Conservation (phyloP, 1,140 invertebrate genomes). For the Aphaenogaster ashmeadi region DNA sequence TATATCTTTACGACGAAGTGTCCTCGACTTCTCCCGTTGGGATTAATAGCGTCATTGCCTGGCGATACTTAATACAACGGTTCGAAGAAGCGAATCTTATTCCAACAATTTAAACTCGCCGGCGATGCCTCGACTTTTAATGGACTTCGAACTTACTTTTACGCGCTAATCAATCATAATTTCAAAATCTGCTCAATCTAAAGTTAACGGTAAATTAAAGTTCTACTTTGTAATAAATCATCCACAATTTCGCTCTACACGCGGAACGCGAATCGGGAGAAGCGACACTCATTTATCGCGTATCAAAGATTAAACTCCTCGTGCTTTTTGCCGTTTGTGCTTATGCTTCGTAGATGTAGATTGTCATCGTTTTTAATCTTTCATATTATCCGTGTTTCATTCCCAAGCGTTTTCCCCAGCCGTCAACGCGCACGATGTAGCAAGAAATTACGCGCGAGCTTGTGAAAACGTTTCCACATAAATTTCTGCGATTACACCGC, state of each 20-base stretch:
- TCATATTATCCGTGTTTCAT: neutral
- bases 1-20: conserved; percentile 54
- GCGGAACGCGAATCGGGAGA: neutral
- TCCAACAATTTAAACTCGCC: conserved; percentile 47
- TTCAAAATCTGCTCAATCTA: conserved; percentile 34
- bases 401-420: neutral
- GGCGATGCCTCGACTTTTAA: conserved; percentile 29
- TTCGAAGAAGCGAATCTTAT: conserved; percentile 34
- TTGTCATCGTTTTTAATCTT: conserved; percentile 7
- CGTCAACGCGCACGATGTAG: neutral
- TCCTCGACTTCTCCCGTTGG: conserved; percentile 33
- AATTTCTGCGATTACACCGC: conserved; percentile 27
- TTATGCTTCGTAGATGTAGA: neutral
- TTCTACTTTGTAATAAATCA: conserved; percentile 43
- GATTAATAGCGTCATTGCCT: conserved; percentile 48
- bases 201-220: conserved; percentile 33
- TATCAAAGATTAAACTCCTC: neutral
- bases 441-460: conserved; percentile 6
- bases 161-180: conserved; percentile 54
- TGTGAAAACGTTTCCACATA: conserved; percentile 10
- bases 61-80: conserved; percentile 51
- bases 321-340: neutral
- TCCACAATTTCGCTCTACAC: neutral
- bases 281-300: neutral
- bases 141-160: conserved; percentile 45